Percentiles rank a stretch among this genome's conserved stretches.
Evolutionary conservation across 2,888 invertebrate genomes (phyloP).

Genomic region (Cantharis nigra): DNA sequence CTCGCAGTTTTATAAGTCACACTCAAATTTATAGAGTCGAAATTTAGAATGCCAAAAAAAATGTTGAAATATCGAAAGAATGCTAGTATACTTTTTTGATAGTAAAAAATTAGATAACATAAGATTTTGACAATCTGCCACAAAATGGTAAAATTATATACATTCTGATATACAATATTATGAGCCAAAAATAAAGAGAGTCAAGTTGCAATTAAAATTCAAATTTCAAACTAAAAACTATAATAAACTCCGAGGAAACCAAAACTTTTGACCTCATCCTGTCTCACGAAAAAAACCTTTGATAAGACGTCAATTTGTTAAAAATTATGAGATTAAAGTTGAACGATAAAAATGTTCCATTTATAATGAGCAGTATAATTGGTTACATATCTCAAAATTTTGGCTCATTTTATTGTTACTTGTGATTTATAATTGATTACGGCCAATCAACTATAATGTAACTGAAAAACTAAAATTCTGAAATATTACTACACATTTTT

Average conservation of each 20-base stretch:
- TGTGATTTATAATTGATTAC: neutral
- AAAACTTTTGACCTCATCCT: neutral
- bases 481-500: neutral
- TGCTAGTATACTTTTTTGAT: conserved; percentile 20
- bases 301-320: neutral
- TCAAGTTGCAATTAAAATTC: neutral
- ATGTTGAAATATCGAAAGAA: conserved; percentile 15
- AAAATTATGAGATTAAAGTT: neutral
- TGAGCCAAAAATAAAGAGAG: neutral
- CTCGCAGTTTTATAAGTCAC: neutral
- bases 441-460: neutral
- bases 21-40: neutral
- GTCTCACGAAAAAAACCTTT: neutral
- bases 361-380: neutral
- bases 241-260: neutral
- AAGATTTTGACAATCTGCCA: neutral
- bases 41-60: conserved; percentile 16
- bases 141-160: neutral
- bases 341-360: neutral
- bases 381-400: neutral
- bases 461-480: neutral
- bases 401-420: neutral
- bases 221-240: neutral
- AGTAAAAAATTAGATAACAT: conserved; percentile 3
- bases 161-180: neutral